These are phyloP conservation scores for Callinectes sapidus DNA, from an alignment of 2,888 invertebrate genomes.

Conservation along the genomic window DNA sequence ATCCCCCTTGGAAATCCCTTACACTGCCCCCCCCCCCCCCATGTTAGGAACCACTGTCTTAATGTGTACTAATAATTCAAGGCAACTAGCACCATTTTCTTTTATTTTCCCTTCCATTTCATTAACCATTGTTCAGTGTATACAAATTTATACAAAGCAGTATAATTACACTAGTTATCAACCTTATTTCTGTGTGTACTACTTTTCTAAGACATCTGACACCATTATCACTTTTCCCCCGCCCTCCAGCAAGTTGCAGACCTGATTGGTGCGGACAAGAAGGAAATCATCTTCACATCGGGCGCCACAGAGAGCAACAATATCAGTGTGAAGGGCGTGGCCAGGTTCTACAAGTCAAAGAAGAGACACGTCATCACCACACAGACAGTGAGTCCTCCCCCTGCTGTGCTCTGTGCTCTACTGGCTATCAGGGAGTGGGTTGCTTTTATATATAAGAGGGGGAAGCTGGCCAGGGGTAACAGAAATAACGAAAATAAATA, in stretches of 20 bases:
- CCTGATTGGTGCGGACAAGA: slow-evolving; percentile 94
- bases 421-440: not conserved
- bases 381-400: slow-evolving; percentile 85
- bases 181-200: not conserved
- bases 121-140: too few species aligned
- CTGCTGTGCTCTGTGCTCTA: too few species aligned
- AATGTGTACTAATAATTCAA: too few species aligned
- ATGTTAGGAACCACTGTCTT: too few species aligned
- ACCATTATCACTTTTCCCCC: not conserved
- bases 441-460: too few species aligned
- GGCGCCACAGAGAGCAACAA: slow-evolving; percentile 99
- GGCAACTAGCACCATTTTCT: too few species aligned
- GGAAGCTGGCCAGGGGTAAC: too few species aligned
- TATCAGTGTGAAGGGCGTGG: slow-evolving; percentile 97
- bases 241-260: slow-evolving; percentile 85
- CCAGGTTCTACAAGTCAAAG: slow-evolving; percentile 92
- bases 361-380: slow-evolving; percentile 98
- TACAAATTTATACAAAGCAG: too few species aligned
- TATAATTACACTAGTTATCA: not conserved
- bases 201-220: not conserved
- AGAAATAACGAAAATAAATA: too few species aligned
- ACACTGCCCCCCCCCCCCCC: too few species aligned
- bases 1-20: too few species aligned
- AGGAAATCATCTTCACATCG: slow-evolving; percentile 98
- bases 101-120: too few species aligned